These are phyloP conservation scores for Trichonephila clavata DNA, from an alignment of 1,140 invertebrate species.

Conservation along the genomic window DNA sequence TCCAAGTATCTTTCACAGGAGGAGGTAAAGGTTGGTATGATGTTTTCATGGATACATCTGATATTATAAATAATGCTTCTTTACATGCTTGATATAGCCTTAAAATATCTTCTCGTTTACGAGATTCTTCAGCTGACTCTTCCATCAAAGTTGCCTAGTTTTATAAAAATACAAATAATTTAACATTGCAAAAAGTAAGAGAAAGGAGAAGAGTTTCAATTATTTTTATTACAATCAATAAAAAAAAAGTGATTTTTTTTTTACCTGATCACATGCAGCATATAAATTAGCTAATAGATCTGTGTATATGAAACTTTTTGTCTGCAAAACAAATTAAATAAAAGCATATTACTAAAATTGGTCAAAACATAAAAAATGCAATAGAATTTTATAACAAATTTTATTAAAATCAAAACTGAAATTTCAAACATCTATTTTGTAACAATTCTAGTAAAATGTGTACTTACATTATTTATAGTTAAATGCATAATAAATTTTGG, in stretches of 20 bases:
- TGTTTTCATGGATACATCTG: slow-evolving; percentile 98
- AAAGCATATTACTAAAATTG: no score
- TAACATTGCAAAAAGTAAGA: not conserved
- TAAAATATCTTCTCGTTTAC: slow-evolving; percentile 98
- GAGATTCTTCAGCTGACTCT: slow-evolving; percentile 97
- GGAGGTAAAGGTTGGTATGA: slow-evolving; percentile 90
- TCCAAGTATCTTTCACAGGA: slow-evolving; percentile 83
- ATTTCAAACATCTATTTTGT: no score
- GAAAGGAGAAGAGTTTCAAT: no score
- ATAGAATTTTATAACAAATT: no score
- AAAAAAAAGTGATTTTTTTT: slow-evolving; percentile 6
- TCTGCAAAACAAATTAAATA: slow-evolving; percentile 62
- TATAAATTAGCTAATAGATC: slow-evolving; percentile 98
- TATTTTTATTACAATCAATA: no score
- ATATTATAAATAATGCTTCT: slow-evolving; percentile 97
- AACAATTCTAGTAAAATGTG: not conserved
- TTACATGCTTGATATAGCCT: slow-evolving; percentile 99
- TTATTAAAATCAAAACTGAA: no score
- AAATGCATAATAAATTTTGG: slow-evolving; percentile 87
- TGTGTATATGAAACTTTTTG: slow-evolving; percentile 98
- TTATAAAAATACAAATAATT: slow-evolving; percentile 34
- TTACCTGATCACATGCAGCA: slow-evolving; percentile 97
- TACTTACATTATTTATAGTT: slow-evolving; percentile 93
- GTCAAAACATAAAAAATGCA: no score
- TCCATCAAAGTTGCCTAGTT: slow-evolving; percentile 97